Evolutionary conservation across 2,113 vertebrate species (phyloP), one percentile per base, ranked within the genome.

Genomic region (Pteruthius melanotis): DNA sequence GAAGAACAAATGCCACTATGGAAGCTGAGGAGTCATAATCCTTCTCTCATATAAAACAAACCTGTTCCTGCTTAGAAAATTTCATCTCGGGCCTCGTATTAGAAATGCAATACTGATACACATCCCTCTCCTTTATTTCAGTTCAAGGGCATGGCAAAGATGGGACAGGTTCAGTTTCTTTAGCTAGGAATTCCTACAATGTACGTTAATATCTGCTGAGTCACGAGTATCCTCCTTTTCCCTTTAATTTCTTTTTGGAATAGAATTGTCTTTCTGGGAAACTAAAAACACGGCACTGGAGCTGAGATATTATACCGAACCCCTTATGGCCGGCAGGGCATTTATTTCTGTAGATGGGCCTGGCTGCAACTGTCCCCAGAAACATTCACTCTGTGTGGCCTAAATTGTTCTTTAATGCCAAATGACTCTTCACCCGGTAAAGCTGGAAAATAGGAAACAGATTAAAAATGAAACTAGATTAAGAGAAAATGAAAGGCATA

Each of bases 81-180:
- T 79, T 65, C 57, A 80, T 23, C 14, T 85, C 13, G 76, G 78
- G n/a, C 8, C 22, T 20, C 3, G 28, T 40, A 9, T 72, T 56
- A 76, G 39, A 89, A 93, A 78, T 71, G 19, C n/a, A 64, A 2
- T 47, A 59, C 12, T 28, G 11, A 35, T 54, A 33, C 11, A 31
- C 0, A 1, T 33, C 11, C 31, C 30, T 78, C 33, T 77, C 21
- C 89, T 72, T 57, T 28, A 47, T 86, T 84, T 44, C 2, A 6
- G 15, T 57, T 83, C 33, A 71, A 64, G 68, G 44, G 5, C 76
- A 53, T 54, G 44, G 64, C 10, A 78, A 75, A 84, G 49, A 17
- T 17, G 35, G 69, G 71, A 40, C 0, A 6, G 8, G 30, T 49
- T 72, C 0, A 0, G 2, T 69, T 91, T 85, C 49, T 21, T 49